Conservation (phyloP, 2,797 vertebrate species). For the Sebastes iracundus region DNA sequence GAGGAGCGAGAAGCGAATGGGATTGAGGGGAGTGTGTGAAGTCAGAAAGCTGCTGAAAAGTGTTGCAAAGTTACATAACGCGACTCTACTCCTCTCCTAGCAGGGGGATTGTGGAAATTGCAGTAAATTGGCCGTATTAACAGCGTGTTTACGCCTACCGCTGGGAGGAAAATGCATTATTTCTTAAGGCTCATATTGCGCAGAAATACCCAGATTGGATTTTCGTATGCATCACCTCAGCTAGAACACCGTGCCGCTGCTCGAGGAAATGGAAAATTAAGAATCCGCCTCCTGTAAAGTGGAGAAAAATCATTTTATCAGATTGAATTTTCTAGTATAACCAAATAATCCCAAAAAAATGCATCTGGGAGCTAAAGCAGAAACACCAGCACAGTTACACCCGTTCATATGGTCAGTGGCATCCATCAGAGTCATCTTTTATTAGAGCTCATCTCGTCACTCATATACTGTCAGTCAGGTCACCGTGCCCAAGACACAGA, state of each 20-base stretch:
- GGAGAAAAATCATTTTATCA: neutral
- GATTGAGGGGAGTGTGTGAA: slow-evolving; percentile 20
- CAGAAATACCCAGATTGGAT: neutral
- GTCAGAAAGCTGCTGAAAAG: slow-evolving; percentile 30
- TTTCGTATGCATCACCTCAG: neutral
- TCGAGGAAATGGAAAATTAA: neutral
- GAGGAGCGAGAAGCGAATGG: neutral
- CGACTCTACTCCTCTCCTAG: neutral
- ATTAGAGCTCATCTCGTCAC: neutral
- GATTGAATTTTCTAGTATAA: neutral
- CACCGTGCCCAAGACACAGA: neutral
- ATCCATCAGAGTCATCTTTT: neutral
- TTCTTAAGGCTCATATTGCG: slow-evolving; percentile 4
- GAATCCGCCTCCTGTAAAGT: neutral
- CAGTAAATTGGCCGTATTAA: slow-evolving; percentile 27
- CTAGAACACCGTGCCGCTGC: neutral
- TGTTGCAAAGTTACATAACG: slow-evolving; percentile 28
- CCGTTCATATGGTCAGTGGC: neutral
- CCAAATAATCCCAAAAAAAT: neutral
- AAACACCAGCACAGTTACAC: neutral
- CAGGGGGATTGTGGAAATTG: slow-evolving; percentile 6
- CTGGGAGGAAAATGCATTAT: slow-evolving; percentile 11
- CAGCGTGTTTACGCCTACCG: slow-evolving; percentile 17
- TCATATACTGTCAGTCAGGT: neutral
- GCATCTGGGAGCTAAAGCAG: neutral